Conservation (phyloP, 2,888 invertebrate species). For the Ormyrus pomaceus region DNA sequence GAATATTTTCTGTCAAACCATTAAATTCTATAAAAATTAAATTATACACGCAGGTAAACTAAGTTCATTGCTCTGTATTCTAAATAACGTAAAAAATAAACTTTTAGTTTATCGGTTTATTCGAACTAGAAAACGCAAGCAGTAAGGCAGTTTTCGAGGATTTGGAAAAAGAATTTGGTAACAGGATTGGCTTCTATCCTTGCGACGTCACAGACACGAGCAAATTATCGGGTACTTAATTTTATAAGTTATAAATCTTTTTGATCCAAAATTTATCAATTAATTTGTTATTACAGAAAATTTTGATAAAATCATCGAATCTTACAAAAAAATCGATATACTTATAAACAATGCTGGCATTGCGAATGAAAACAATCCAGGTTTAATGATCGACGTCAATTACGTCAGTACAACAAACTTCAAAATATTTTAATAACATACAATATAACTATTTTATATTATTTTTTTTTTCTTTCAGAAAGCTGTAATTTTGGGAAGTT, state of each 20-base stretch:
- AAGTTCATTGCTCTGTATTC: no score
- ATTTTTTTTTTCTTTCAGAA: conserved; percentile 63
- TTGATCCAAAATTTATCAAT: not conserved
- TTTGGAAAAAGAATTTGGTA: conserved; percentile 75
- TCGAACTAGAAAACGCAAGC: conserved; percentile 70
- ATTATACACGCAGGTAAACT: no score
- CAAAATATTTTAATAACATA: not conserved
- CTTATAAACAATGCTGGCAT: conserved; percentile 75
- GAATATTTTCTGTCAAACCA: no score
- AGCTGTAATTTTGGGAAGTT: conserved; percentile 71
- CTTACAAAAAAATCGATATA: conserved; percentile 74
- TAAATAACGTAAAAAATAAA: not conserved
- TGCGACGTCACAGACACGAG: conserved; percentile 76
- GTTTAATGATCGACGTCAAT: conserved; percentile 66
- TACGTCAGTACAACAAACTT: conserved; percentile 62
- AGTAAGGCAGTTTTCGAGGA: conserved; percentile 74
- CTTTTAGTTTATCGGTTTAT: conserved; percentile 67
- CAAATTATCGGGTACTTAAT: conserved; percentile 15
- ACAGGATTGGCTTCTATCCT: conserved; percentile 75
- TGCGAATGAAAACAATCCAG: conserved; percentile 65
- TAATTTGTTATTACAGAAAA: conserved; percentile 16
- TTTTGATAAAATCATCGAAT: conserved; percentile 71
- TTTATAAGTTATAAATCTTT: not conserved
- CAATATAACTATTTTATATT: not conserved
- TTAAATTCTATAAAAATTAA: no score